These are phyloP conservation scores for Lynx canadensis DNA, from an alignment of 2,113 vertebrate genomes.

Conservation along the genomic window DNA sequence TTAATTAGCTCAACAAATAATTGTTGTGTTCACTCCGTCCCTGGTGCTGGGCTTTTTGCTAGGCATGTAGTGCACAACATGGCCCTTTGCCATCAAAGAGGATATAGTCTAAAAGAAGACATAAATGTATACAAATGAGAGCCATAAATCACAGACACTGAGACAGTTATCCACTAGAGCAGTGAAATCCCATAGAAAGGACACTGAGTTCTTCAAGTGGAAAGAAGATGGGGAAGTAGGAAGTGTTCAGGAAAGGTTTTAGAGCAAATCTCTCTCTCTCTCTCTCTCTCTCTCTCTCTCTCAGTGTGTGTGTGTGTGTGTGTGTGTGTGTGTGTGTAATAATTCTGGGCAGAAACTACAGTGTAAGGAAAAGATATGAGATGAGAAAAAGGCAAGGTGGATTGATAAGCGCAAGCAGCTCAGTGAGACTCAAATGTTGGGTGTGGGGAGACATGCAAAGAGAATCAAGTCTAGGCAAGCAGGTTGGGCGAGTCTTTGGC, in stretches of 20 bases:
- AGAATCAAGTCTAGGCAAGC: background rate
- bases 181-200: background rate
- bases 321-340: background rate
- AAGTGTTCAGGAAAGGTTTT: background rate
- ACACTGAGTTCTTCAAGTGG: too few relatives aligned
- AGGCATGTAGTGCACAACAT: background rate
- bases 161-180: background rate
- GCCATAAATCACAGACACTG: background rate
- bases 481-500: background rate
- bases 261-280: background rate
- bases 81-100: background rate
- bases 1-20: constrained; percentile 17
- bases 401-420: background rate
- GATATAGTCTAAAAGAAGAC: background rate
- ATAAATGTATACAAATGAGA: background rate
- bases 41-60: background rate
- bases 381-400: background rate
- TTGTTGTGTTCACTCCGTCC: background rate
- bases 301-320: too few relatives aligned
- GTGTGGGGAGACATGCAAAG: background rate
- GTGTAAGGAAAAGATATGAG: background rate
- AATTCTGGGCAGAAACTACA: background rate
- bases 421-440: background rate
- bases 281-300: background rate
- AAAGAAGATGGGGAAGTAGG: too few relatives aligned